Conservation (phyloP, 2,888 invertebrate species). For the Apodemia zela region DNA sequence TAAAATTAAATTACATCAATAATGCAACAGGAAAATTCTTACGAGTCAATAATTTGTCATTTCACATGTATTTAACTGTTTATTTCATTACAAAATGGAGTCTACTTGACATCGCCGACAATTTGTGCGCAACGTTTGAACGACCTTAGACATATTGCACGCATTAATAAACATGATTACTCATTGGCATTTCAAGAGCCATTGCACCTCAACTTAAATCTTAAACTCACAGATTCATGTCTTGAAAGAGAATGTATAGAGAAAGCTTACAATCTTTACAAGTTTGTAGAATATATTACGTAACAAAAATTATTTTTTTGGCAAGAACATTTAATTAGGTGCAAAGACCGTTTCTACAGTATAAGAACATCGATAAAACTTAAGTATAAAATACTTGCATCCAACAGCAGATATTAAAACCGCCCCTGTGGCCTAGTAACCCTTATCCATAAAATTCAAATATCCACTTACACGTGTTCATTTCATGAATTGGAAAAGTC, state of each 20-base stretch:
- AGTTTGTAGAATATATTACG: constrained; percentile 17
- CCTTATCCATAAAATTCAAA: constrained; percentile 3
- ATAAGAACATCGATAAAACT: constrained; percentile 35
- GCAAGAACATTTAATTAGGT: constrained; percentile 37
- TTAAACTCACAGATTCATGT: constrained; percentile 18
- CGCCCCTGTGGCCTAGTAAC: constrained; percentile 35
- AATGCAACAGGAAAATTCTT: constrained; percentile 62
- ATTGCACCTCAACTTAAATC: constrained; percentile 20
- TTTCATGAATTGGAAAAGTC: background rate
- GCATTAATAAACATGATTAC: constrained; percentile 7
- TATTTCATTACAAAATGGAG: constrained; percentile 58
- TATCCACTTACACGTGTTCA: background rate
- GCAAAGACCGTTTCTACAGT: constrained; percentile 37
- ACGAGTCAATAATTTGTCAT: constrained; percentile 30
- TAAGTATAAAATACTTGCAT: constrained; percentile 39
- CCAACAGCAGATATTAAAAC: constrained; percentile 57
- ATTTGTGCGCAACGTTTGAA: constrained; percentile 61
- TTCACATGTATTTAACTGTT: constrained; percentile 45
- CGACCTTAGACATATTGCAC: constrained; percentile 29
- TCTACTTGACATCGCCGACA: constrained; percentile 57
- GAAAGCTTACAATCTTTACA: constrained; percentile 21
- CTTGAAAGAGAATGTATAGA: constrained; percentile 19
- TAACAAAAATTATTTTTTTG: constrained; percentile 21
- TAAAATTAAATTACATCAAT: constrained; percentile 69
- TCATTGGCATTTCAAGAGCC: background rate